Base-by-base conservation (phyloP, 1,140 invertebrate genomes). In the Wiebesia pumilae region DNA sequence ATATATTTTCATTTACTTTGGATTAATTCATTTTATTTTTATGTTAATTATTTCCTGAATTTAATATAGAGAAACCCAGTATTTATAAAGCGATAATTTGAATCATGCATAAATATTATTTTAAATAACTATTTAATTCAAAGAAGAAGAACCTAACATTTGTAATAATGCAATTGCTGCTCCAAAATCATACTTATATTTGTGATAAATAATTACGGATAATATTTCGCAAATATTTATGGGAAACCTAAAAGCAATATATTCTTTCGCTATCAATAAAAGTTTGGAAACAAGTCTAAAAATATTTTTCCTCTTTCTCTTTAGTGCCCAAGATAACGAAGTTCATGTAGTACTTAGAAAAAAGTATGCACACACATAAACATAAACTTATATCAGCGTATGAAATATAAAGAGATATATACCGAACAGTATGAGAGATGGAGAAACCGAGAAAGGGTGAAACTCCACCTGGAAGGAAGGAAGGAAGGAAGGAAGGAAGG, bases 401-500 rank as follows among this genome's bases (percentile, higher is more conserved):
- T 27, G 12, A 71, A 12, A 40, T 33, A 43, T n/a, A 58, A 51
- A 4, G 67, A 21, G 33, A 54, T 69, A 71, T 65, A 73, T 58
- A 58, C 43, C n/a, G 47, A 10, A 73, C 62, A 35, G 47, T 51
- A 24, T 24, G 54, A 30, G 33, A 21, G 21, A 84, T 24, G 38
- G 71, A 43, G 38, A 7, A 16, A 12, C n/a, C 33, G 24, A 73
- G 69, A 35, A 65, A 58, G 54, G 81, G 43, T 14, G 77, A 62
- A 40, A 83, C 80, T 86, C 65, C 80, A 86, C 69, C 79, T 81
- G 81, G 81, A 87, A 87, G 84, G 78, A 85, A 85, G 84, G 83
- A 85, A 85, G 83, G 84, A 85, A 85, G 83, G 84, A 80, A 85
- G 84, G 77, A 81, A 81, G 85, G 85, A 85, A 85, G 73, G 54